Percentiles rank a stretch among this genome's conserved stretches.
Conservation (phyloP, 2,797 vertebrate species). For the Semotilus atromaculatus region DNA sequence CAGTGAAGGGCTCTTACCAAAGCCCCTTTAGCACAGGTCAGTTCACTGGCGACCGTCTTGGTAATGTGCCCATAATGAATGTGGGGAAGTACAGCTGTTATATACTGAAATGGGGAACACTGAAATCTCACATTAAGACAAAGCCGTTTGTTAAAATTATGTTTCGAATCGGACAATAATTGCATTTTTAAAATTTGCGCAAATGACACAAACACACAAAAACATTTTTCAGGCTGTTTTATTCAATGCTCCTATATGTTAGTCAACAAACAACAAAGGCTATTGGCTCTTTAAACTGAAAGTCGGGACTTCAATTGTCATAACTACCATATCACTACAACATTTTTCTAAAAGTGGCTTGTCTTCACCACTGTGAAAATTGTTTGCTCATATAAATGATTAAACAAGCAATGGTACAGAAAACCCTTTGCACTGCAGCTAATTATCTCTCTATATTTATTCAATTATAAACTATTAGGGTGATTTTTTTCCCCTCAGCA, state of each 20-base stretch:
- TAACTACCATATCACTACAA: background rate
- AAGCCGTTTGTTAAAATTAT: background rate
- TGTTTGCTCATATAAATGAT: background rate
- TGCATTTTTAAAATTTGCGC: no score
- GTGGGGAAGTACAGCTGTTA: background rate
- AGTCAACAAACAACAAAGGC: background rate
- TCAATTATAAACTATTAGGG: slow-evolving; percentile 58
- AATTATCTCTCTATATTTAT: slow-evolving; percentile 61
- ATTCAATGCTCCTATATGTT: background rate
- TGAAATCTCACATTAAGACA: background rate
- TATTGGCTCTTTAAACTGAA: slow-evolving; percentile 3
- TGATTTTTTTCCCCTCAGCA: background rate
- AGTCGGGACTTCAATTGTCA: background rate
- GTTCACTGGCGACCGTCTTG: background rate
- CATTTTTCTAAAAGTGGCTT: background rate
- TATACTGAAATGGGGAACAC: background rate
- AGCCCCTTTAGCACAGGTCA: background rate
- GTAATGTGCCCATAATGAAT: background rate
- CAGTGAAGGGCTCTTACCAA: background rate
- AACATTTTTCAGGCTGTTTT: background rate
- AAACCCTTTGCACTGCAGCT: slow-evolving; percentile 54
- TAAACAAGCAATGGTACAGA: slow-evolving; percentile 28
- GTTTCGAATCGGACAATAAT: background rate
- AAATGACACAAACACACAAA: no score
- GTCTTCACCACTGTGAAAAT: background rate